Conservation (phyloP, 53 echinoderm and acorn worm genomes). For the Pentamera pediparva region DNA sequence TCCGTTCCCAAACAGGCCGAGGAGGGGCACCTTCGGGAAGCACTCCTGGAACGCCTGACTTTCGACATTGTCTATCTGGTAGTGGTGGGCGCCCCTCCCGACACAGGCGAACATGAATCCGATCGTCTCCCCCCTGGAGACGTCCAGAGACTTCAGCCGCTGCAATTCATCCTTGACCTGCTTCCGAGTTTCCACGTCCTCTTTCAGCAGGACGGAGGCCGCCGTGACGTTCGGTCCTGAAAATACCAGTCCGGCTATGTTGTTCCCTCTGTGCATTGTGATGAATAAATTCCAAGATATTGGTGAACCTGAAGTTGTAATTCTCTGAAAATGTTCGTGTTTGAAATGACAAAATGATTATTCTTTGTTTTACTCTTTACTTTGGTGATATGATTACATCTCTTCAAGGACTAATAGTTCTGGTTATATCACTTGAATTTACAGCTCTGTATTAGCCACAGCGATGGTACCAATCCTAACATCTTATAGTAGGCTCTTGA, state of each 20-base stretch:
- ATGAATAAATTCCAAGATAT: too few species aligned
- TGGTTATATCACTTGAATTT: too few species aligned
- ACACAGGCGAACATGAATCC: constrained; percentile 95
- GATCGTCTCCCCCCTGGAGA: constrained; percentile 45
- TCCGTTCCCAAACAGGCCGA: constrained; percentile 90
- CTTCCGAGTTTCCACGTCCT: constrained; percentile 27
- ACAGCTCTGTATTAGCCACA: too few species aligned
- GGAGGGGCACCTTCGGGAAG: constrained; percentile 76
- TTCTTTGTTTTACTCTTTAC: too few species aligned
- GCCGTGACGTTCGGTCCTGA: constrained; percentile 71
- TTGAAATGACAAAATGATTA: too few species aligned
- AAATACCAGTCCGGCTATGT: constrained; percentile 57
- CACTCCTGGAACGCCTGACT: constrained; percentile 63
- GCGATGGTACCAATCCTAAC: too few species aligned
- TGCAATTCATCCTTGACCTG: constrained; percentile 36
- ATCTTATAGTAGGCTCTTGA: too few species aligned
- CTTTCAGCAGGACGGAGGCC: constrained; percentile 66
- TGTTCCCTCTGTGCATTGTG: too few species aligned
- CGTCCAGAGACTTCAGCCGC: constrained; percentile 52
- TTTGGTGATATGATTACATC: too few species aligned
- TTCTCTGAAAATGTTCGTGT: too few species aligned
- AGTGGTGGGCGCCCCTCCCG: constrained; percentile 59
- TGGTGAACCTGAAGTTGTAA: too few species aligned
- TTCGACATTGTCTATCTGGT: constrained; percentile 61
- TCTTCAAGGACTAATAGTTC: too few species aligned